Evolutionary conservation across 2,888 invertebrate species (phyloP), one percentile per base, ranked within the genome.

Genomic region (Cenopis cana): DNA sequence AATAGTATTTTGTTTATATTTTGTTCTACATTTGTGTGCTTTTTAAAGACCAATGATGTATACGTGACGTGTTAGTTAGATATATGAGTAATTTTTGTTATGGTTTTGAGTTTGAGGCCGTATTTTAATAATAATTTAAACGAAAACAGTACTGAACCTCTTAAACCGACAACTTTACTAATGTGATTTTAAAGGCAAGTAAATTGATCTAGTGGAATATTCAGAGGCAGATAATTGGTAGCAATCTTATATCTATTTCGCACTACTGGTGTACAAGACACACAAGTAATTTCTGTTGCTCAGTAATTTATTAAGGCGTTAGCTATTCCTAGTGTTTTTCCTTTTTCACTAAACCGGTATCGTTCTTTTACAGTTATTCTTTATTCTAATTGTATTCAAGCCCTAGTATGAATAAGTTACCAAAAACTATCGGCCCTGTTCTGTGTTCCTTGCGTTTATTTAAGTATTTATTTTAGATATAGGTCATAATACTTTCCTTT

Each of bases 381-480:
- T n/a, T 41, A 36, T 17, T 36, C 20, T 49, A 38, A 57, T 64
- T 9, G 9, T 60, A 24, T 54, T 20, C 9, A 49, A 46, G 24
- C 4, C 12, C 14, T 54, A 29, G 49, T 10, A 54, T 46, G 20
- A 61, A 38, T 65, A 81, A 80, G 84, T 86, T 85, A 86, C 85
- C 85, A 85, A 81, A 81, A 79, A 75, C 66, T 74, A 74, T 75
- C 75, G 77, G 75, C 78, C 76, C 78, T 68, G 76, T 46, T 69
- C 78, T 85, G 85, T 87, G 88, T 89, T 89, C 85, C 81, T 81
- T 78, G 79, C 49, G 79, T 72, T 85, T 81, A 76, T 76, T 61
- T 89, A 90, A 89, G 87, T 90, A 90, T 89, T 90, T 90, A 90
- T 89, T 89, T 74, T 89, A 88, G 85, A 68, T 81, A 78, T 88